These are phyloP conservation scores for Rattus norvegicus DNA, from an alignment of 2,113 vertebrate species.

Conservation along the genomic window GRCr8 NC_086038.1:48411001-48411500, in stretches of 20 bases:
- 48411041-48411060: neutral
- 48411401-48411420: neutral
- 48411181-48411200: neutral
- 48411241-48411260: too few species aligned
- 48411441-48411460: conserved; percentile 13
- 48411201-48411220: neutral
- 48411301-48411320: neutral
- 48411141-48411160: neutral
- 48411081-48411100: too few species aligned
- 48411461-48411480: neutral
- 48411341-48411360: neutral
- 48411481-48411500: neutral
- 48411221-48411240: neutral
- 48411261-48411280: neutral
- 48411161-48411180: neutral
- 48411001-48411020: neutral
- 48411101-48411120: neutral
- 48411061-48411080: neutral
- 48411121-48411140: neutral
- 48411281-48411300: neutral
- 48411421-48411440: neutral
- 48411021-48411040: neutral
- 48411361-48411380: neutral
- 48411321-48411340: neutral
- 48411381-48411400: neutral